Evolutionary conservation across 2,888 invertebrate genomes (phyloP).

Genomic region (Mesodorylaimus sp.): DNA sequence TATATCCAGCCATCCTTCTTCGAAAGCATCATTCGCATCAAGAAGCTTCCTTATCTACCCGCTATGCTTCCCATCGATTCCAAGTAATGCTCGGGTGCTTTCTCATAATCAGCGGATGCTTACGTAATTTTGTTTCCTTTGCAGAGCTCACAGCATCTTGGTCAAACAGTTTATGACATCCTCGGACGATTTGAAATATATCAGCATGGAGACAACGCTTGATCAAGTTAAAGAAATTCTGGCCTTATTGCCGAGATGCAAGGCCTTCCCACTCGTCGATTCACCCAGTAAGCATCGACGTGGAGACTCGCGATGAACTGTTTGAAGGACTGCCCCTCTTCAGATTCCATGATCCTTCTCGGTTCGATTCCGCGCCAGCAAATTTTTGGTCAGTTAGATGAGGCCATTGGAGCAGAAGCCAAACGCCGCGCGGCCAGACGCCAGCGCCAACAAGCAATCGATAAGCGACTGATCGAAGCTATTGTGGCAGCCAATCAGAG

Average conservation of each 20-base stretch:
- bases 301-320: too few relatives aligned
- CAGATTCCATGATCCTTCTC: constrained; percentile 83
- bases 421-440: too few relatives aligned
- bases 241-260: constrained; percentile 47
- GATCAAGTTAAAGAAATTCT: constrained; percentile 64
- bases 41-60: constrained; percentile 86
- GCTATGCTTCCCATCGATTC: constrained; percentile 44
- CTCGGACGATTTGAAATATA: too few relatives aligned
- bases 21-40: constrained; percentile 92
- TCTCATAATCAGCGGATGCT: too few relatives aligned
- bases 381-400: too few relatives aligned
- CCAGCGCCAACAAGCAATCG: too few relatives aligned
- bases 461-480: too few relatives aligned
- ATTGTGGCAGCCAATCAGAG: too few relatives aligned
- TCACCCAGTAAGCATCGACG: too few relatives aligned
- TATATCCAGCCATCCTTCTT: constrained; percentile 89
- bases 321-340: too few relatives aligned
- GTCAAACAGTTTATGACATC: constrained; percentile 95
- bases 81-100: too few relatives aligned
- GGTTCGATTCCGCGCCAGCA: constrained; percentile 83
- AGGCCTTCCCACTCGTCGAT: constrained; percentile 78
- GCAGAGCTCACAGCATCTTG: constrained; percentile 58
- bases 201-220: constrained; percentile 58
- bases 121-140: not conserved
- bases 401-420: too few relatives aligned